These are phyloP conservation scores for Salmo trutta DNA, from an alignment of 2,797 vertebrate genomes.

Conservation along the genomic window DNA sequence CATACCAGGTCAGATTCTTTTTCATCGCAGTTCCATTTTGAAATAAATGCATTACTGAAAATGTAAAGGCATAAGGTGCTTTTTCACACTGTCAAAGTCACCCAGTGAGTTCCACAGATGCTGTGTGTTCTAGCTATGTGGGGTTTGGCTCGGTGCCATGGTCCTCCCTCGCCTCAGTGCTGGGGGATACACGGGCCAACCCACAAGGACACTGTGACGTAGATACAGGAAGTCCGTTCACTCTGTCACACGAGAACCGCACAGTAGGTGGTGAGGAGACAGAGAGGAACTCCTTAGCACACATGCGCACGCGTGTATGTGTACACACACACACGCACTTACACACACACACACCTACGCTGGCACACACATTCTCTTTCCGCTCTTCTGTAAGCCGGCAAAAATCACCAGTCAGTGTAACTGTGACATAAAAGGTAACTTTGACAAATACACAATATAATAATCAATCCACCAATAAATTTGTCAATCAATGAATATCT, in stretches of 20 bases:
- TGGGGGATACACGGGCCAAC: background rate
- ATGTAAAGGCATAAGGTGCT: background rate
- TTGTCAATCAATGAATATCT: background rate
- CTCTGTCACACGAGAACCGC: background rate
- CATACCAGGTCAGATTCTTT: background rate
- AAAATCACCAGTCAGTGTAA: background rate
- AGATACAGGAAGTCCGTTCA: background rate
- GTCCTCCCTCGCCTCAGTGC: background rate
- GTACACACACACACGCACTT: conserved; percentile 6
- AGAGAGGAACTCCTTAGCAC: background rate
- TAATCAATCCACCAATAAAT: background rate
- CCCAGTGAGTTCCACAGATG: background rate
- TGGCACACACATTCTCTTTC: background rate
- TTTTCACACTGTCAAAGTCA: background rate
- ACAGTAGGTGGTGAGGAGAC: background rate
- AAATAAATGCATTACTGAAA: background rate
- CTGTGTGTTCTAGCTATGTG: background rate
- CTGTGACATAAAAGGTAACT: background rate
- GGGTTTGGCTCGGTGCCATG: background rate
- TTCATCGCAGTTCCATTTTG: background rate
- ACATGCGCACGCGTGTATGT: background rate
- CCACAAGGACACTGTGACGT: background rate
- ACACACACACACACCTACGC: background rate
- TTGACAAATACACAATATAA: background rate
- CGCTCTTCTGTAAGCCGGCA: background rate